Evolutionary conservation across 2,797 vertebrate genomes (phyloP).

Genomic region (Tadarida brasiliensis): DNA sequence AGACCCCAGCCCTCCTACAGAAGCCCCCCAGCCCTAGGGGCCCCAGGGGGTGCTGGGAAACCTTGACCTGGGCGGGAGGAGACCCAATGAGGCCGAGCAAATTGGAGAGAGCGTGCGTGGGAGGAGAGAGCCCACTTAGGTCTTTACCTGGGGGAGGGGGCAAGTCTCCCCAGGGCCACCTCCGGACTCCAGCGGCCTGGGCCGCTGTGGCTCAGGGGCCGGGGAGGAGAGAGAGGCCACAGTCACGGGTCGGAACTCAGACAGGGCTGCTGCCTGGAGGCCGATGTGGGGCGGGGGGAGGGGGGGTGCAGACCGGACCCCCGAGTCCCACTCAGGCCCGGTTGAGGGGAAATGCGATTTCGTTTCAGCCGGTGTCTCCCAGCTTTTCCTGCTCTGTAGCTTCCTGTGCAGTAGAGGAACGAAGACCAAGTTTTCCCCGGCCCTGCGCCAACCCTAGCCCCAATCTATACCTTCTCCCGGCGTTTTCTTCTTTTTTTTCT

Average conservation of each 20-base stretch:
- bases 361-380: conserved; percentile 64
- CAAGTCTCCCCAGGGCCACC: conserved; percentile 26
- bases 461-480: not conserved
- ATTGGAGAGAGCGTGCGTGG: not conserved
- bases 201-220: not conserved
- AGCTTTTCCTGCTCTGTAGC: not conserved
- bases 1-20: not conserved
- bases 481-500: not conserved
- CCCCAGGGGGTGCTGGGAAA: not conserved
- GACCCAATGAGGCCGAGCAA: not conserved
- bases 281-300: not conserved
- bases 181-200: not conserved
- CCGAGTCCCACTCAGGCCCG: not conserved
- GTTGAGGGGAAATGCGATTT: conserved; percentile 38
- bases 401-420: not conserved
- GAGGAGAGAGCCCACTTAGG: not conserved
- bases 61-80: not conserved
- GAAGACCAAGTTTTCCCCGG: not conserved
- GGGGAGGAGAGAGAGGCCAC: not conserved
- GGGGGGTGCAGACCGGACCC: not conserved
- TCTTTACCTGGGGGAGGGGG: not conserved
- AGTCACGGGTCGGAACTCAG: not conserved
- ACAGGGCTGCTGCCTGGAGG: not conserved
- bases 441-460: not conserved
- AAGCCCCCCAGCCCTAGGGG: not conserved